Base-by-base conservation (phyloP, 2,888 invertebrate genomes). In the Lasioglossum oenotherae region DNA sequence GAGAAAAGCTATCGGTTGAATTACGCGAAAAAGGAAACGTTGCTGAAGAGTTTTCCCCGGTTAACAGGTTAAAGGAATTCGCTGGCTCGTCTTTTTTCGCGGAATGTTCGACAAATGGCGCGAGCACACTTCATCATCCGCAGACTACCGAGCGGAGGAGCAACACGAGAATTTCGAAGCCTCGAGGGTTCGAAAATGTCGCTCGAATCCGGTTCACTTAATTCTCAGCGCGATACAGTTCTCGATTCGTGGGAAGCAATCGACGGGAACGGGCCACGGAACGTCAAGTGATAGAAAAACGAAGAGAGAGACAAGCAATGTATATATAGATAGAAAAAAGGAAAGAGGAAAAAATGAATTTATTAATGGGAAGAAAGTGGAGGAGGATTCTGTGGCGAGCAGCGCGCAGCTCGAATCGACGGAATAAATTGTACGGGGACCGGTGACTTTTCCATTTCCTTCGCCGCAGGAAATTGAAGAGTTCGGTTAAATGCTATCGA, bases 391-490 rank as follows among this genome's bases (percentile, higher is more conserved):
- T 49, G 85, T 73, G 80, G 85, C 78, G 85, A 83, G 82, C 82
- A 84, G 81, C 82, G 87, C 87, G 87, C 87, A 82, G 88, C 77
- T 67, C 79, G 85, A 41, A 80, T 88, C 86, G 80, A 80, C 89
- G 88, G 88, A 91, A 90, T 92, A 91, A 92, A 91, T 92, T 90
- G 88, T 81, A 71, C 81, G 81, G 85, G 81, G 83, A 72, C 83
- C 84, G 78, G 80, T 74, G 91, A 91, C 91, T 92, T 92, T 93
- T 89, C 92, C 88, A 92, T 93, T 93, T 93, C 92, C 92, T 85
- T 81, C 87, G 82, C 82, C 78, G 67, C 75, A 85, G 90, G 92
- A 91, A 92, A 92, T 92, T 86, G 90, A 92, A 92, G 82, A 84
- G 82, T 69, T 75, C 82, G 83, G 81, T 82, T 88, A 87, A 88